Percentiles rank a stretch among this genome's conserved stretches.
phyloP scores from a whole-genome alignment of 2,888 invertebrate species.

The Sinopyrophorus schimmeli region DNA sequence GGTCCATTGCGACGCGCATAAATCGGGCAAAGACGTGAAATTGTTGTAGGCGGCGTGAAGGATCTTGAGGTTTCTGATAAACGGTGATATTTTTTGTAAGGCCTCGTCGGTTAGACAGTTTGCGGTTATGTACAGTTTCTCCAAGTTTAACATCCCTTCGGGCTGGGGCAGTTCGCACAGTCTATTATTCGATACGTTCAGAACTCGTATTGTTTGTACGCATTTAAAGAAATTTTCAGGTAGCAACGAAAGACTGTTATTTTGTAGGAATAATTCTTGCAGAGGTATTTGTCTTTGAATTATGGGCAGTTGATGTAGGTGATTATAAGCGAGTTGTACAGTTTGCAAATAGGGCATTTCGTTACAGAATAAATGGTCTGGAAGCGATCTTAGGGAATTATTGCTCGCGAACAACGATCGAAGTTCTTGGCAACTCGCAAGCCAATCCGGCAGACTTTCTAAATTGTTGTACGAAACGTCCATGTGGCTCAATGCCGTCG shows the following conservation, averaged over 20 bases:
- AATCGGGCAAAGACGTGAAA: slow-evolving; percentile 72
- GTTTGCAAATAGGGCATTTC: slow-evolving; percentile 74
- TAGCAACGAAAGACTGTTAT: slow-evolving; percentile 73
- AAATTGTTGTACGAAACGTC: slow-evolving; percentile 80
- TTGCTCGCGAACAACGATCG: slow-evolving; percentile 75
- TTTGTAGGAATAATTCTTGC: slow-evolving; percentile 74
- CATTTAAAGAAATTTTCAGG: slow-evolving; percentile 78
- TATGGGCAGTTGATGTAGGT: slow-evolving; percentile 72
- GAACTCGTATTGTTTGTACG: slow-evolving; percentile 64
- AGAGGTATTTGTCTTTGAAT: slow-evolving; percentile 69
- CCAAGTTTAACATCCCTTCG: slow-evolving; percentile 64
- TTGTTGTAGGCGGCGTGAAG: slow-evolving; percentile 81
- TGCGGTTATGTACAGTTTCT: slow-evolving; percentile 72
- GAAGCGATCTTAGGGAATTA: slow-evolving; percentile 70
- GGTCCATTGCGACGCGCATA: slow-evolving; percentile 74
- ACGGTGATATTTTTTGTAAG: slow-evolving; percentile 62
- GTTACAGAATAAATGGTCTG: slow-evolving; percentile 74
- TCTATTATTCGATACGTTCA: slow-evolving; percentile 81
- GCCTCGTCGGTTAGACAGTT: slow-evolving; percentile 73
- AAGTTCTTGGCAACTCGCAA: slow-evolving; percentile 72
- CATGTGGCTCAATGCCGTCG: slow-evolving; percentile 72
- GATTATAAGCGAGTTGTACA: slow-evolving; percentile 77
- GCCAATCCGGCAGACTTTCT: slow-evolving; percentile 75
- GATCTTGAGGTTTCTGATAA: slow-evolving; percentile 66
- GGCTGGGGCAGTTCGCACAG: slow-evolving; percentile 66